These are phyloP conservation scores for Microctenopoma steveboyesi DNA, from an alignment of 2,797 vertebrate genomes.

Conservation along the genomic window DNA sequence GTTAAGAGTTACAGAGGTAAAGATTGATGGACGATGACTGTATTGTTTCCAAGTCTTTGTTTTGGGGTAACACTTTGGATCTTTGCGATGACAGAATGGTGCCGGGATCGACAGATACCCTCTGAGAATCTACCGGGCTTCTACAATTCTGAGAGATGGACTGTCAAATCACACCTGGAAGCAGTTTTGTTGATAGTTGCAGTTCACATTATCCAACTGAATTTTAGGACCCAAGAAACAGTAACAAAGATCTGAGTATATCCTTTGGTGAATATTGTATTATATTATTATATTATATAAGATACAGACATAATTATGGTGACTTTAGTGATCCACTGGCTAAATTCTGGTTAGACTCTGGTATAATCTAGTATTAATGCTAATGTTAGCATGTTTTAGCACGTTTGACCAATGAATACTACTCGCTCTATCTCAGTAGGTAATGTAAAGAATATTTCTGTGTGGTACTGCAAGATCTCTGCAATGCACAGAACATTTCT, in stretches of 20 bases:
- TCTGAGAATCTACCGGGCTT: constrained; percentile 37
- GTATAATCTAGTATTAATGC: no score
- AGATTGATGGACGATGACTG: constrained; percentile 51
- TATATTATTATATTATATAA: no score
- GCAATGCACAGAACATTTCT: no score
- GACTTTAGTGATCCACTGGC: no score
- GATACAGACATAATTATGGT: neutral
- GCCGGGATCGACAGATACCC: constrained; percentile 66
- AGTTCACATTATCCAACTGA: constrained; percentile 19
- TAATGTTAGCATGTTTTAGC: no score
- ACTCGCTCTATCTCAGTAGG: no score
- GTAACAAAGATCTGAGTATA: neutral
- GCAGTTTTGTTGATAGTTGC: constrained; percentile 11
- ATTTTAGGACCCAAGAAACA: neutral
- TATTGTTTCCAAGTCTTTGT: constrained; percentile 60
- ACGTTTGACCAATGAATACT: no score
- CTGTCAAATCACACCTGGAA: constrained; percentile 43
- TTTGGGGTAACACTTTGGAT: constrained; percentile 54
- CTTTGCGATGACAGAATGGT: constrained; percentile 75
- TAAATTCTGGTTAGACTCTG: no score
- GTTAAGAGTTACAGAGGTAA: constrained; percentile 36
- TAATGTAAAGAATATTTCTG: neutral
- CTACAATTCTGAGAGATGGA: constrained; percentile 44
- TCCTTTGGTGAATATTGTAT: neutral
- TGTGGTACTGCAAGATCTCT: neutral